These are phyloP conservation scores for Leptocoma aspasia DNA, from an alignment of 2,113 vertebrate species.

Conservation along the genomic window DNA sequence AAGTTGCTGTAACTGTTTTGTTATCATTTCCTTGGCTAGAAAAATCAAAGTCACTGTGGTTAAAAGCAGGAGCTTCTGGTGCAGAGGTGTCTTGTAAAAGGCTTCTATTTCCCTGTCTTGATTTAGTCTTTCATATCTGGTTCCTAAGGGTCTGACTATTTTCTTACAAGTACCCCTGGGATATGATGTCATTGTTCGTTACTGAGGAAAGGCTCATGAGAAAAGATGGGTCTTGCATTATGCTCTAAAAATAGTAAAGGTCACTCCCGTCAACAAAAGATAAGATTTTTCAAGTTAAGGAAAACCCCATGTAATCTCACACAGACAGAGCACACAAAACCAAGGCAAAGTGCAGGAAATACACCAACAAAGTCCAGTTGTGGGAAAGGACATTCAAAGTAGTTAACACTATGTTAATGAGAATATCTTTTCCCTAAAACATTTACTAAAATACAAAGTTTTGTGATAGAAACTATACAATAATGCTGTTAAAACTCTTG, in stretches of 20 bases:
- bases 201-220: not conserved
- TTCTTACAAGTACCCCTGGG: not conserved
- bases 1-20: not conserved
- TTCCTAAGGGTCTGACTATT: not conserved
- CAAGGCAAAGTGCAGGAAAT: not conserved
- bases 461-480: not conserved
- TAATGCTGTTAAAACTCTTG: not conserved
- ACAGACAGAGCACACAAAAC: not conserved
- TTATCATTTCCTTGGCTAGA: not conserved
- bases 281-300: slow-evolving; percentile 23
- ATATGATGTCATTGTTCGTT: slow-evolving; percentile 21
- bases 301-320: not conserved
- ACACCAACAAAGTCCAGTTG: not conserved
- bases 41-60: not conserved
- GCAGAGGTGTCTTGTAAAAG: not conserved
- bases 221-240: slow-evolving; percentile 31
- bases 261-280: slow-evolving; percentile 29
- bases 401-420: not conserved
- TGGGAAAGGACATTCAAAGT: not conserved
- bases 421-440: not conserved
- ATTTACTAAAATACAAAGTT: not conserved
- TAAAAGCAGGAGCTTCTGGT: not conserved
- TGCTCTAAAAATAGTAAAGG: slow-evolving; percentile 31
- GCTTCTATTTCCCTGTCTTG: not conserved
- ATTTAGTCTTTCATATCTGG: not conserved